Base-by-base conservation (phyloP, 2,113 vertebrate species). In the Propithecus coquereli region DNA sequence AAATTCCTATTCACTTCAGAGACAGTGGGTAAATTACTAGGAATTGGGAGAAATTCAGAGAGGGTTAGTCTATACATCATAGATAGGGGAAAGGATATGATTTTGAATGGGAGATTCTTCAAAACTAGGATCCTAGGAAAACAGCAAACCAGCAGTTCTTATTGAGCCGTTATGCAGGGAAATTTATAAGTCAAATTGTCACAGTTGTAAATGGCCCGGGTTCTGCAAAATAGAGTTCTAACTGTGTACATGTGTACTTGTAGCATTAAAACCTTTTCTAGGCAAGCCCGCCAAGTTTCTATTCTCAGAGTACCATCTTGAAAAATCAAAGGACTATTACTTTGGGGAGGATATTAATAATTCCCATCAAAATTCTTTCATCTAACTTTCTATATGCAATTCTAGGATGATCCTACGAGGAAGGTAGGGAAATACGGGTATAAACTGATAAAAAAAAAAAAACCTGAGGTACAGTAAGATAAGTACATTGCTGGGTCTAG, bases 81-180 rank as follows among this genome's bases (percentile, higher is more conserved):
- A 71, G 47, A 40, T 13, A 61, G n/a, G 40, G 47, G 12, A 54
- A 74, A 16, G 16, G 6, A 32, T 61, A 86, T 40, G 47, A 45
- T 70, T 47, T 68, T 32, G 40, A 61, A 63, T 40, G 57, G 43
- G 37, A 87, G 34, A 47, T 76, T 88, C 93, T 92, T 87, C 27
- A 80, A 85, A 95, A 57, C n/a, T 61, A 79, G 61, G 57, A 63
- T 92, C 80, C 37, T 37, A 77, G 27, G 9, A 68, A 90, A 93
- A 93, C 8, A 73, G 68, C 68, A 92, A 89, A 47, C 52, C 32
- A 95, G 82, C 37, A 82, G 43, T 89, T 96, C 83, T 87, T 94
- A 80, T 73, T 82, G 73, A 89, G 70, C 45, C 45, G 76, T 70
- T 54, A 63, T 61, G 30, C 34, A 76, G 32, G 91, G n/a, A 76